Conservation (phyloP, 2,113 vertebrate genomes). For the Setophaga kirtlandii region DNA sequence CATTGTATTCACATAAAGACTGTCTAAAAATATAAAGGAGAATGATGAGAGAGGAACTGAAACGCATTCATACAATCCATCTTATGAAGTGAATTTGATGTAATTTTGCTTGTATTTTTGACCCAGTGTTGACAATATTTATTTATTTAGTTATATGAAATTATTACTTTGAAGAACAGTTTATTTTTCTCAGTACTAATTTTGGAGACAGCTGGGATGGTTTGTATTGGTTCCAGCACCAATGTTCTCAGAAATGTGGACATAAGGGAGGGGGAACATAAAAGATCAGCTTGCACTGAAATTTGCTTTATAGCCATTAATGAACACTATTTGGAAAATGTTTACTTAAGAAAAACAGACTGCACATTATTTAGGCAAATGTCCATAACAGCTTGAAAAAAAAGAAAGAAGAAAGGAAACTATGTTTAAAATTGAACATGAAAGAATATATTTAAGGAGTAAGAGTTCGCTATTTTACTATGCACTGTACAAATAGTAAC, state of each 20-base stretch:
- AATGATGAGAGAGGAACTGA: slow-evolving; percentile 91
- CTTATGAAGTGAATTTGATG: slow-evolving; percentile 85
- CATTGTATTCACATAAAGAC: slow-evolving; percentile 98
- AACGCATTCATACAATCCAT: slow-evolving; percentile 81
- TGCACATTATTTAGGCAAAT: slow-evolving; percentile 7
- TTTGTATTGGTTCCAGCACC: slow-evolving; percentile 45
- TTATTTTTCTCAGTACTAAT: slow-evolving; percentile 66
- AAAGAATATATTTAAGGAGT: not conserved
- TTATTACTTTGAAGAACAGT: slow-evolving; percentile 62
- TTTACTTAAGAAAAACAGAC: slow-evolving; percentile 39
- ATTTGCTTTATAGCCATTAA: slow-evolving; percentile 41
- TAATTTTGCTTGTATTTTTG: slow-evolving; percentile 75
- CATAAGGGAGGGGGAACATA: not conserved
- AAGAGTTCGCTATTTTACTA: not conserved
- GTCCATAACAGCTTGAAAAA: not conserved
- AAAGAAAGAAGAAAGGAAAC: not conserved
- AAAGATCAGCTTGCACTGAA: slow-evolving; percentile 30
- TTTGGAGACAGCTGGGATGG: slow-evolving; percentile 54
- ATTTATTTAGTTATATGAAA: slow-evolving; percentile 71
- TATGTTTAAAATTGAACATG: not conserved
- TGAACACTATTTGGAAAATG: slow-evolving; percentile 27
- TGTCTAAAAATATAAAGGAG: slow-evolving; percentile 98
- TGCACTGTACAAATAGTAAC: not conserved
- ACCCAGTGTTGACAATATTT: slow-evolving; percentile 66
- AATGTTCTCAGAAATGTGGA: slow-evolving; percentile 21